Base-by-base conservation (phyloP, 2,797 vertebrate species). In the Gymnothorax reevesii region DNA sequence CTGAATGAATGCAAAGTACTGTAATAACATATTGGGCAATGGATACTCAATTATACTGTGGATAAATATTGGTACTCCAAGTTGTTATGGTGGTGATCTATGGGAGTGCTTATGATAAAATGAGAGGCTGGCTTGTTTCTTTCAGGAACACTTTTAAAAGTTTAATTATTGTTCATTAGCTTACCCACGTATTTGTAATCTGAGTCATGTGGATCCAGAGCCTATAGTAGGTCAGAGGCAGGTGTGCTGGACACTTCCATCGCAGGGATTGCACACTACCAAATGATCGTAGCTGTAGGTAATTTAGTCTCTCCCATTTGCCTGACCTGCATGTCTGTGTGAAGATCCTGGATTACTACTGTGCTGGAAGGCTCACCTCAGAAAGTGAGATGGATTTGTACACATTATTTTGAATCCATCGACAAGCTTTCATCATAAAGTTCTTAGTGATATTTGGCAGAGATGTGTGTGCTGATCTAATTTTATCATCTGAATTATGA, bases 401-500 rank as follows among this genome's bases (percentile, higher is more conserved):
- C 64, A 54, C 79, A 42, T 75, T 75, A 17, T 9, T 54, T 55
- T 20, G n/a, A 80, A 52, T 49, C 75, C 15, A 54, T 22, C 75
- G 42, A 22, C 42, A 79, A 77, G 77, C 20, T 79, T 79, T 79
- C 15, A 54, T 9, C n/a, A 87, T 89, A 71, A 73, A 86, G 88
- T 88, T 88, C 89, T 89, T 90, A 27, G 90, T 91, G 91, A 91
- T 92, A 91, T 93, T 91, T 92, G 91, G 91, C 90, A 91, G 91
- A 86, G 87, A 88, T 84, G 89, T 87, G 83, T 88, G 66, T 57
- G 73, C 12, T 85, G 42, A 64, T 33, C 12, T 8, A 1, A 59
- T 42, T 69, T 22, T 22, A 60, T 60, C 59, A 17, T 64, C 7
- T 17, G 15, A 20, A 5, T 84, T 1, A 84, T 83, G 25, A 42